Evolutionary conservation across 2,113 vertebrate genomes (phyloP).

Genomic region (Tetraodon nigroviridis): DNA sequence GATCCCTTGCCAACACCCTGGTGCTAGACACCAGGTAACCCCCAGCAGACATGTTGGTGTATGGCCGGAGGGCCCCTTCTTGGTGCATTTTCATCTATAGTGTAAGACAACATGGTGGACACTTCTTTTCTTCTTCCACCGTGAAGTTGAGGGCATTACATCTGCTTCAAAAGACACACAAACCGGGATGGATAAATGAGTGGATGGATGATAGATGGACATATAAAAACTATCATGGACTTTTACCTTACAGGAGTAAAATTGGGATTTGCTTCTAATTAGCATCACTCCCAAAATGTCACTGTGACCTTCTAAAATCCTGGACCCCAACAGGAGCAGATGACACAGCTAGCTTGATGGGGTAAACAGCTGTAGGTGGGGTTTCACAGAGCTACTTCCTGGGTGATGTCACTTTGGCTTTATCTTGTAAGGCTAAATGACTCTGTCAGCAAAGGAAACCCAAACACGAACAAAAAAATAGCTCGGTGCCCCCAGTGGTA

Average conservation of each 20-base stretch:
- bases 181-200: too few relatives aligned
- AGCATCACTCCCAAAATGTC: neutral
- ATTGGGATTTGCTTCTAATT: neutral
- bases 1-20: too few relatives aligned
- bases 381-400: conserved; percentile 28
- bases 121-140: too few relatives aligned
- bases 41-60: neutral
- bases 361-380: conserved; percentile 25
- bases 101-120: too few relatives aligned
- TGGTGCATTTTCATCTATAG: too few relatives aligned
- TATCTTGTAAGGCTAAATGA: conserved; percentile 3
- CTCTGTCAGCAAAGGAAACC: conserved; percentile 8
- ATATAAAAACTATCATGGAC: neutral
- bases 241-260: neutral
- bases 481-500: conserved; percentile 1
- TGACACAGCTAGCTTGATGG: conserved; percentile 7
- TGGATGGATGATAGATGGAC: too few relatives aligned
- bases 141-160: too few relatives aligned
- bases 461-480: neutral
- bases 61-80: too few relatives aligned
- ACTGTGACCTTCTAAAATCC: conserved; percentile 19
- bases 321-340: conserved; percentile 15
- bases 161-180: too few relatives aligned
- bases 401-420: conserved; percentile 24
- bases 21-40: neutral